A percentile compares a stretch with the other conserved stretches of the same genome.
Evolutionary conservation across 2,797 vertebrate species (phyloP).

Genomic region (Hydrolagus colliei): DNA sequence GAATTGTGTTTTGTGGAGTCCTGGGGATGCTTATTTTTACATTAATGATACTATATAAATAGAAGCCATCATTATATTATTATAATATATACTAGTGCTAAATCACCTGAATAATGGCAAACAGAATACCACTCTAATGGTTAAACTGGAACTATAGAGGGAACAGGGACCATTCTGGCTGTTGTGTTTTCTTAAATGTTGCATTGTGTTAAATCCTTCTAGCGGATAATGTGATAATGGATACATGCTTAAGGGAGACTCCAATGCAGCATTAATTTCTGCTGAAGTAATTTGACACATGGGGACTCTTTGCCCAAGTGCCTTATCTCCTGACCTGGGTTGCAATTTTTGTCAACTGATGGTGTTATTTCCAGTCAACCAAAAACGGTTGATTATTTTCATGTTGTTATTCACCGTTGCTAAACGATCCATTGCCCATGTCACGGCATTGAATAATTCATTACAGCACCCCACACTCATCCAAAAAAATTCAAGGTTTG

Average conservation of each 20-base stretch:
- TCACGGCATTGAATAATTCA: background rate
- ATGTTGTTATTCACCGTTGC: too few relatives aligned
- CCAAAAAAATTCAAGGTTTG: too few relatives aligned
- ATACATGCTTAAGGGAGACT: constrained; percentile 17
- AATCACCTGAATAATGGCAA: too few relatives aligned
- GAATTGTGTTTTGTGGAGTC: too few relatives aligned
- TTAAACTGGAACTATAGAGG: too few relatives aligned
- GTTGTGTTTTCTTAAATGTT: background rate
- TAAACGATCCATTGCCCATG: background rate
- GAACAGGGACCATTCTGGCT: background rate
- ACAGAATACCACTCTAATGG: too few relatives aligned
- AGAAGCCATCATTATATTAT: too few relatives aligned
- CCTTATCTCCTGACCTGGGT: constrained; percentile 20
- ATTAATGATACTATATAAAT: too few relatives aligned
- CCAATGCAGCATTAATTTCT: constrained; percentile 21
- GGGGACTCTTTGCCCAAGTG: constrained; percentile 22
- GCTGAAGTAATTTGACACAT: constrained; percentile 29
- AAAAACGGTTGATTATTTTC: background rate
- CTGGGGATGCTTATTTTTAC: too few relatives aligned
- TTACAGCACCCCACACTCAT: too few relatives aligned
- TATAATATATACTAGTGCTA: too few relatives aligned
- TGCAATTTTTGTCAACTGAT: constrained; percentile 12
- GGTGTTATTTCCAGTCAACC: constrained; percentile 4
- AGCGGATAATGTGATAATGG: constrained; percentile 29
- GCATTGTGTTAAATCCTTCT: constrained; percentile 13